Conservation (phyloP, 2,888 invertebrate species). For the Drosophila prostipennis region DNA sequence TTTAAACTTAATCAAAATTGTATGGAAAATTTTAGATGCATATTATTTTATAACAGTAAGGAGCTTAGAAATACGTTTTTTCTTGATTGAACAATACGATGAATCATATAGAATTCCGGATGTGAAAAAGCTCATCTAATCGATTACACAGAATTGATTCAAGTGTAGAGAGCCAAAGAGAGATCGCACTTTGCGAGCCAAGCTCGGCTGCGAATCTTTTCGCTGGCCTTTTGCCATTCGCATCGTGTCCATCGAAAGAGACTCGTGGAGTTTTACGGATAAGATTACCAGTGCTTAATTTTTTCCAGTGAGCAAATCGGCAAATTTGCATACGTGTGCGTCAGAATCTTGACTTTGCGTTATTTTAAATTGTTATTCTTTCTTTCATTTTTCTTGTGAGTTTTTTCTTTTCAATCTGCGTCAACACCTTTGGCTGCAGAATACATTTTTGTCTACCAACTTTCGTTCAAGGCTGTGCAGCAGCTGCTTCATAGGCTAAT, state of each 20-base stretch:
- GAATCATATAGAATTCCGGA: too few species aligned
- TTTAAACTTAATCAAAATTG: too few species aligned
- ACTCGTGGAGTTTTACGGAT: constrained; percentile 22
- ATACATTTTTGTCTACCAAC: constrained; percentile 16
- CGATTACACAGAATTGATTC: constrained; percentile 1
- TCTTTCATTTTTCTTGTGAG: constrained; percentile 18
- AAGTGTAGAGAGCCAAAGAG: constrained; percentile 29
- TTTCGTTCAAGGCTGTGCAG: constrained; percentile 44
- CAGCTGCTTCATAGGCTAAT: constrained; percentile 35
- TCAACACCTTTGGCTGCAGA: constrained; percentile 37
- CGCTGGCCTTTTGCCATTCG: constrained; percentile 62
- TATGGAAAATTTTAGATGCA: too few species aligned
- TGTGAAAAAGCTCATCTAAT: background rate
- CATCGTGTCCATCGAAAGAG: constrained; percentile 54
- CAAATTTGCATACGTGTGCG: constrained; percentile 73
- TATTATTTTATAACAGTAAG: too few species aligned
- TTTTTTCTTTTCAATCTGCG: constrained; percentile 20
- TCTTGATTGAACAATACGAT: too few species aligned
- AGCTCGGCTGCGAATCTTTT: constrained; percentile 40
- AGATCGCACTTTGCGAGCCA: constrained; percentile 38
- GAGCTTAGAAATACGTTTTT: too few species aligned
- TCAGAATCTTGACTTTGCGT: constrained; percentile 47
- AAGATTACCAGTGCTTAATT: constrained; percentile 35
- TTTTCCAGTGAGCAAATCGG: constrained; percentile 53
- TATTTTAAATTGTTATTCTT: constrained; percentile 31